phyloP scores from a whole-genome alignment of 2,888 invertebrate species.

The Zelleria hepariella region DNA sequence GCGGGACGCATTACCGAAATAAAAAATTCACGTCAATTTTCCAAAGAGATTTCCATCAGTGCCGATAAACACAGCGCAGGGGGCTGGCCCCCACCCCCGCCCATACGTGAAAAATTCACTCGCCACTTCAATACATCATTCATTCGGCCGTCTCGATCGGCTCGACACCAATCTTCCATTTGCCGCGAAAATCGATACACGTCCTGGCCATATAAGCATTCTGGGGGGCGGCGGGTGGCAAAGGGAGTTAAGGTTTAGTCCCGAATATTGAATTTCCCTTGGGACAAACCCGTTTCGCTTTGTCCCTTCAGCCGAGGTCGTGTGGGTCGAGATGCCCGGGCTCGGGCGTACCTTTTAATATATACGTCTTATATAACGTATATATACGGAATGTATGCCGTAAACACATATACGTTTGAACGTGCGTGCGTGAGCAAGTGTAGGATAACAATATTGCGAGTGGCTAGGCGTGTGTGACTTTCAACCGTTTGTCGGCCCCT shows the following conservation, averaged over 20 bases:
- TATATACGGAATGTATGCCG: slow-evolving; percentile 17
- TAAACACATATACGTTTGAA: slow-evolving; percentile 23
- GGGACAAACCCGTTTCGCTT: slow-evolving; percentile 74
- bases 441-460: slow-evolving; percentile 67
- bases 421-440: slow-evolving; percentile 55
- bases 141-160: slow-evolving; percentile 66
- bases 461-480: slow-evolving; percentile 65
- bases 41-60: slow-evolving; percentile 53
- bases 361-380: slow-evolving; percentile 5
- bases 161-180: slow-evolving; percentile 73
- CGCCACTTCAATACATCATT: slow-evolving; percentile 69
- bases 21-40: slow-evolving; percentile 61
- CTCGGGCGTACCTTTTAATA: slow-evolving; percentile 14
- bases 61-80: slow-evolving; percentile 37
- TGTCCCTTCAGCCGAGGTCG: slow-evolving; percentile 70
- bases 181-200: slow-evolving; percentile 73
- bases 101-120: slow-evolving; percentile 58
- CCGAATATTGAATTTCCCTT: slow-evolving; percentile 75
- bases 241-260: slow-evolving; percentile 73
- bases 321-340: slow-evolving; percentile 68
- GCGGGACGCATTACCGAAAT: slow-evolving; percentile 57
- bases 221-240: slow-evolving; percentile 68
- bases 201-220: slow-evolving; percentile 73
- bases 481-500: slow-evolving; percentile 62
- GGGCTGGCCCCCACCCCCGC: slow-evolving; percentile 2